Base-by-base conservation (phyloP, 2,888 invertebrate species). In the Torymus texanus region DNA sequence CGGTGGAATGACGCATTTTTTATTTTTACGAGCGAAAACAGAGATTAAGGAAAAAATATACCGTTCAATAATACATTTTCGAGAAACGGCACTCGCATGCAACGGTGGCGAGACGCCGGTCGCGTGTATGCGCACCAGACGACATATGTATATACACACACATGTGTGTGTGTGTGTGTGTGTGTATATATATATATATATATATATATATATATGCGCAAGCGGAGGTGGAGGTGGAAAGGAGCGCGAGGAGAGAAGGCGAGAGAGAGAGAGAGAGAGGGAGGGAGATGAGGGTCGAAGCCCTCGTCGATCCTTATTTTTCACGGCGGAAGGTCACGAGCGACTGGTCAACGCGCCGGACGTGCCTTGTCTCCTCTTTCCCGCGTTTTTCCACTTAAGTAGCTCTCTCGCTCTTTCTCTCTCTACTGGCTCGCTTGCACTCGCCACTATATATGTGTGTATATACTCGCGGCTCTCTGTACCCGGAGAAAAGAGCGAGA, bases 241-340 rank as follows among this genome's bases (percentile, higher is more conserved):
- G 75, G 53, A 41, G 68, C 11, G 61, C 13, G 18, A 65, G 14
- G 55, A 62, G 63, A 13, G 66, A 41, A 67, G 59, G 58, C 41
- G 16, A 70, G n/a, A n/a, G 66, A 50, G 68, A 59, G 41, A 73
- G 62, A 61, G 73, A 41, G 63, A 65, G 66, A 67, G 61, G 53
- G 75, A 68, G 41, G 24, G 71, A 63, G 75, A 73, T 21, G 70
- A 74, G 72, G 80, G 78, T 83, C 78, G 80, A 78, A 79, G 79
- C 72, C 62, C 80, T 80, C 80, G 61, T 71, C 77, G 78, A 78
- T 75, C 73, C 75, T 78, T 81, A 76, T 79, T 78, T 76, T 75
- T 73, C 76, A 50, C 76, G 73, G 59, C 50, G 78, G 81, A 81
- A 81, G 81, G 81, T 81, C 81, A 81, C 79, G 75, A 76, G 55